These are phyloP conservation scores for Lagorchestes hirsutus DNA, from an alignment of 2,797 vertebrate species.

Conservation along the genomic window DNA sequence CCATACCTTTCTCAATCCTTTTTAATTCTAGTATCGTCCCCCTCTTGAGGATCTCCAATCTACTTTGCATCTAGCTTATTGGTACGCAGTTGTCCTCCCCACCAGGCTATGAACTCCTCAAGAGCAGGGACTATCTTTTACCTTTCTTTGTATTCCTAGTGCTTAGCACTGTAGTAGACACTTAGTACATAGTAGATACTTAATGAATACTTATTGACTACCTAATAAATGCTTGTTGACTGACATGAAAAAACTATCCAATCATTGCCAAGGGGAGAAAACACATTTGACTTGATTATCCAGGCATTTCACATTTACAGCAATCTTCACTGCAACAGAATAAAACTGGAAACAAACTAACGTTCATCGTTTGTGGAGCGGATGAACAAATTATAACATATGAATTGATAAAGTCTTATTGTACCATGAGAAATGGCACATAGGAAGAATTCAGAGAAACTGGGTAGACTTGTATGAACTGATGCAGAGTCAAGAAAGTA, in stretches of 20 bases:
- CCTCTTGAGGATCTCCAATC: background rate
- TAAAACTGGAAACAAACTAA: background rate
- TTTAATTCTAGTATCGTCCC: background rate
- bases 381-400: background rate
- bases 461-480: background rate
- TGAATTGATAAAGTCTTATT: background rate
- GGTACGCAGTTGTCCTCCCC: background rate
- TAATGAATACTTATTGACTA: background rate
- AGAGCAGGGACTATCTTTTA: background rate
- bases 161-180: background rate
- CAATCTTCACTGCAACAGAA: background rate
- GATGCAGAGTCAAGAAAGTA: background rate
- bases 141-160: background rate
- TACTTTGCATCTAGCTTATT: background rate
- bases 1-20: background rate
- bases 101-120: background rate
- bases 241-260: background rate
- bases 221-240: background rate
- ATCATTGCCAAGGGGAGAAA: conserved; percentile 30
- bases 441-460: background rate
- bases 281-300: conserved; percentile 16
- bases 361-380: background rate
- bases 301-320: background rate
- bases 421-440: background rate
- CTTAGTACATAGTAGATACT: background rate